These are phyloP conservation scores for Cygnus buccinator DNA, from an alignment of 2,113 vertebrate genomes.

Conservation along the genomic window DNA sequence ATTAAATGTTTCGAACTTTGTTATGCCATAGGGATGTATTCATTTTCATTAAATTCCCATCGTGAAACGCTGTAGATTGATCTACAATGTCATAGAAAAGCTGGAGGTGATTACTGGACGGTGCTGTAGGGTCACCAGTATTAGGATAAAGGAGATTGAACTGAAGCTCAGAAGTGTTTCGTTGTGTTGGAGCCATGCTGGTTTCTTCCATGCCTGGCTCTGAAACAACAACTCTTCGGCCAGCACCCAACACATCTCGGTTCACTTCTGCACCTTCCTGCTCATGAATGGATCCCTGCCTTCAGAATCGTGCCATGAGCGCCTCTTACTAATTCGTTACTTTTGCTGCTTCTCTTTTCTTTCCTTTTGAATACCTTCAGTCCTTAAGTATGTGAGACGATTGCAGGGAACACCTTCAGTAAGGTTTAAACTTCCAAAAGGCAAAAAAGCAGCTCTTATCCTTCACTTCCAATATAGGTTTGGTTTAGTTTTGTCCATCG, in stretches of 20 bases:
- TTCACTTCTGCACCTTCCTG: background rate
- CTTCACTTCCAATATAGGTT: background rate
- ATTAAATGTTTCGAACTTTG: background rate
- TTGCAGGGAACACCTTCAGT: background rate
- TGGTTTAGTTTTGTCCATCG: background rate
- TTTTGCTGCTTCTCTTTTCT: too few relatives aligned
- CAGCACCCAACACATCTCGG: background rate
- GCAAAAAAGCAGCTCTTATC: background rate
- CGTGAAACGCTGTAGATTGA: background rate
- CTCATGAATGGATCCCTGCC: background rate
- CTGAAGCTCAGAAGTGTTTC: background rate
- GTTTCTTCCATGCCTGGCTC: fast-evolving
- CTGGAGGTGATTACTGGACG: background rate
- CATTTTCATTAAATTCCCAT: background rate
- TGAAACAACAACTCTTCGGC: background rate
- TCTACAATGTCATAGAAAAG: background rate
- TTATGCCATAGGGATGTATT: background rate
- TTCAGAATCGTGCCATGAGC: background rate
- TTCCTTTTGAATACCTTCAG: background rate
- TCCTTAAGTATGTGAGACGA: background rate
- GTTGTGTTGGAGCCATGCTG: background rate
- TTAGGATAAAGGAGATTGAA: background rate
- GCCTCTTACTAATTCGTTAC: background rate
- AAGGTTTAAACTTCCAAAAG: background rate
- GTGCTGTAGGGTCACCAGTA: background rate